Percentiles rank a stretch among this genome's conserved stretches.
Evolutionary conservation across 2,888 invertebrate genomes (phyloP).

Genomic region (Chaitophorus viminalis): DNA sequence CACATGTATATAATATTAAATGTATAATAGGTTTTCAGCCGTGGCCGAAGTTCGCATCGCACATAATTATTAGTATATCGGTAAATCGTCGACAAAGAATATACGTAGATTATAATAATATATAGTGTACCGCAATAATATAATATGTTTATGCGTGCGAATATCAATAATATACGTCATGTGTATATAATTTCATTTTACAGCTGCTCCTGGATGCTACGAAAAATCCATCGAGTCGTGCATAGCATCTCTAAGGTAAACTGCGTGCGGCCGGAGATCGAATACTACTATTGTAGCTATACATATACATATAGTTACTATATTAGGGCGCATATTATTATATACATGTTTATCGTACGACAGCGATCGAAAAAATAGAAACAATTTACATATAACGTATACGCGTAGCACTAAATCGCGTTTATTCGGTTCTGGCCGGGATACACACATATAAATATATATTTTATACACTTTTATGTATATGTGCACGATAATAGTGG

Average conservation of each 20-base stretch:
- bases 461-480: too few relatives aligned
- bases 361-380: neutral
- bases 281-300: too few relatives aligned
- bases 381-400: neutral
- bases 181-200: too few relatives aligned
- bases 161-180: too few relatives aligned
- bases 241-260: neutral
- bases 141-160: neutral
- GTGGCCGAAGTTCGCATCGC: neutral
- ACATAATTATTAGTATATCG: neutral
- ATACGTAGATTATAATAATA: too few relatives aligned
- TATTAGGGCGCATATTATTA: neutral
- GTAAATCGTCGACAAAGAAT: too few relatives aligned
- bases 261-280: neutral
- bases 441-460: too few relatives aligned
- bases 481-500: too few relatives aligned
- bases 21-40: neutral
- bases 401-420: neutral
- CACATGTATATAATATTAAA: too few relatives aligned
- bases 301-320: too few relatives aligned
- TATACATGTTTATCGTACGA: neutral
- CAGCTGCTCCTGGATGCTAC: neutral
- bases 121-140: too few relatives aligned
- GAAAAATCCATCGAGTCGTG: neutral
- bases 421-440: neutral